Evolutionary conservation across 1,140 invertebrate genomes (phyloP), one percentile per base, ranked within the genome.

Genomic region (Chionoecetes opilio): DNA sequence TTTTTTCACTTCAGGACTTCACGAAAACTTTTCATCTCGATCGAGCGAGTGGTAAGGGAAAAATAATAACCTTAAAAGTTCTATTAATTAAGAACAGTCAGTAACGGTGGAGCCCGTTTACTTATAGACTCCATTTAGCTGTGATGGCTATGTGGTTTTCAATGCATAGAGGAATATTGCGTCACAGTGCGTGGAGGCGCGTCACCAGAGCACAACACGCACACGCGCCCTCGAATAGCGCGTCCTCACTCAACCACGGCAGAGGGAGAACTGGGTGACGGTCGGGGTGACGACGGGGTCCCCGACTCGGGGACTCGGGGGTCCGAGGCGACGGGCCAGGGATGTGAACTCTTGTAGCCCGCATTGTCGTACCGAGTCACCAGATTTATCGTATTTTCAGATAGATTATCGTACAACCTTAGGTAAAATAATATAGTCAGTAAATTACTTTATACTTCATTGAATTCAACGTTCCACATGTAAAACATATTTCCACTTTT

Each of bases 171-270:
- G 6, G 63, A 75, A n/a, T n/a, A 6, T 21, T 17, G 63, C 63
- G 21, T 75, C 11, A 75, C 63, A n/a, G 9, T n/a, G 63, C 26
- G 6, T n/a, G 6, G 63, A 75, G 63, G n/a, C 63, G 63, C 63
- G 63, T 26, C 63, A 75, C 63, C 63, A 3, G 63, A 75, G 63
- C 63, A 21, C 63, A 75, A 75, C 53, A 63, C 63, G n/a, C 6
- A 26, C 63, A 75, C 63, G 63, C 26, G 63, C 63, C 21, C 21
- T 26, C 21, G 63, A 75, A 26, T 26, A 2, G 63, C n/a, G n/a
- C 63, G 63, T 75, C 63, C 63, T 75, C 63, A 75, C 63, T 75
- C 63, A n/a, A n/a, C 63, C 63, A 75, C 63, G 63, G 21, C 63
- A 75, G 63, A 75, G n/a, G 26, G 63, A 75, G 21, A 75, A 75